Evolutionary conservation across 2,888 invertebrate species (phyloP), one percentile per base, ranked within the genome.

Genomic region (Lumbricus terrestris): DNA sequence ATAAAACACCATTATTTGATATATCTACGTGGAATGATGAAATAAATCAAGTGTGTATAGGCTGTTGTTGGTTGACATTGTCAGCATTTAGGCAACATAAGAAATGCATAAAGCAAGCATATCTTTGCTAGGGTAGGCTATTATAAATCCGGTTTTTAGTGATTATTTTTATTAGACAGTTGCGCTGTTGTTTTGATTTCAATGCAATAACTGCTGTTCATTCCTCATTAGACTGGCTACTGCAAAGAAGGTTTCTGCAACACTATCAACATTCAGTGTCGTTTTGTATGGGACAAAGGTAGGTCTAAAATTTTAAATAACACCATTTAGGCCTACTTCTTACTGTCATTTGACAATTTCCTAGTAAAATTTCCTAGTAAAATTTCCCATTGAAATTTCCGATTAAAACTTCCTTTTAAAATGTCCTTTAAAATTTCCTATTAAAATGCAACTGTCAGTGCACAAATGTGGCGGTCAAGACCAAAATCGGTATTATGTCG

Each of bases 231-330:
- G 85, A 85, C 35, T 23, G 85, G 85, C 18, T 35, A 85, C 85
- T 85, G 85, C n/a, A 34, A 85, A 85, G 85, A 16, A 85, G 85
- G 85, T 85, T 85, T 85, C 85, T 85, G 85, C 37, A 85, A 85
- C 37, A 85, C 85, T 16, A 85, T 85, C 85, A 85, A 85, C 34
- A 37, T 23, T 85, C 85, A 85, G 11, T 85, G 85, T 85, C 85
- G 85, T 18, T 85, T 85, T 33, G 85, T 85, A 6, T 85, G 85
- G 85, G 35, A 85, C 35, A 85, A 35, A 85, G 85, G 85, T 85
- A 85, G 34, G 35, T 69, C 11, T 13, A n/a, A n/a, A 40, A n/a
- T 1, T n/a, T 69, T 29, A 69, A n/a, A 11, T 69, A 29, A 69
- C 29, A 69, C 69, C n/a, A 6, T n/a, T n/a, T n/a, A n/a, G n/a